These are phyloP conservation scores for Melanotaenia nigrans DNA, from an alignment of 2,797 vertebrate genomes.

Conservation along the genomic window DNA sequence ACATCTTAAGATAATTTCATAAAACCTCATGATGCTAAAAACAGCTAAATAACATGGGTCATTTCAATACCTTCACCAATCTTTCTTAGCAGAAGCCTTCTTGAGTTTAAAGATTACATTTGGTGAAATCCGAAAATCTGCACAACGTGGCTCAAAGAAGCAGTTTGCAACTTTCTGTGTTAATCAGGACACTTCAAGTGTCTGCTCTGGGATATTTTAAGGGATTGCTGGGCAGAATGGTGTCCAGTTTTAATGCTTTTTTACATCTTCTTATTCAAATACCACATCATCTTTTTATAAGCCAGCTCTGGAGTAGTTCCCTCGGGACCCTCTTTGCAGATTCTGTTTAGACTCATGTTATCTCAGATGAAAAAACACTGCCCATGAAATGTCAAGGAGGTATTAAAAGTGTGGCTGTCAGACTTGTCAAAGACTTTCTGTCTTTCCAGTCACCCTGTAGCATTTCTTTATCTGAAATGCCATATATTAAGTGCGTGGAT, in stretches of 20 bases:
- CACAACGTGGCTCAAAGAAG: conserved; percentile 6
- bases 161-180: conserved; percentile 1
- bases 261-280: conserved; percentile 32
- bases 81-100: background rate
- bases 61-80: background rate
- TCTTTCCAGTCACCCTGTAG: background rate
- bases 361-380: conserved; percentile 6
- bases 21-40: background rate
- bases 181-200: background rate
- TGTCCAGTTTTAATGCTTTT: conserved; percentile 6
- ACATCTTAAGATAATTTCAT: background rate
- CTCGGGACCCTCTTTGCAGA: conserved; percentile 8
- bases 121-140: conserved; percentile 1
- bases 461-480: background rate
- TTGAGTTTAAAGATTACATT: background rate
- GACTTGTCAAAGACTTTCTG: background rate
- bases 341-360: conserved; percentile 28
- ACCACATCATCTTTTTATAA: conserved; percentile 27
- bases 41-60: background rate
- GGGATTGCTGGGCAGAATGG: conserved; percentile 17
- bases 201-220: conserved; percentile 8
- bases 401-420: conserved; percentile 17
- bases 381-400: conserved; percentile 18
- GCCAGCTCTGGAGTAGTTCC: conserved; percentile 26
- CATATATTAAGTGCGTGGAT: background rate